Evolutionary conservation across 2,113 vertebrate species (phyloP).

Genomic region (Poeciliopsis occidentalis): DNA sequence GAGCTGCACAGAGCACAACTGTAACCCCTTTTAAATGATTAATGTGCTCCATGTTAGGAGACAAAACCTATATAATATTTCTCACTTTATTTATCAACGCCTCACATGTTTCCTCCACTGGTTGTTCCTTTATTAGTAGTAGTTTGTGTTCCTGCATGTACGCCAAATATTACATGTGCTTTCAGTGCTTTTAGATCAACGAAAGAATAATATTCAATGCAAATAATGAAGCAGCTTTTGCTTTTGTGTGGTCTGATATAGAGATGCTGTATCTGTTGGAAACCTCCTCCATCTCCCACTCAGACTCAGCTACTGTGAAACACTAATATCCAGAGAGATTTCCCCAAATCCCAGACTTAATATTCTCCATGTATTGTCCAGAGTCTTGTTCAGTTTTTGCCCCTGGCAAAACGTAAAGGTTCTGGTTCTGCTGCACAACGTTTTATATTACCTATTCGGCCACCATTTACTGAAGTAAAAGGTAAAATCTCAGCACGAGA

Average conservation of each 20-base stretch:
- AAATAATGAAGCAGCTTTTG: constrained; percentile 14
- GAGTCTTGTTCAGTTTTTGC: constrained; percentile 24
- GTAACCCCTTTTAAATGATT: constrained; percentile 44
- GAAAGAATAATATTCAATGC: neutral
- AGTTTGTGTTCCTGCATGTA: neutral
- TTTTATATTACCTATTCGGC: constrained; percentile 19
- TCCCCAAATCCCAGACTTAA: constrained; percentile 51
- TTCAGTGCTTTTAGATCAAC: constrained; percentile 7
- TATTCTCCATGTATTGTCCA: constrained; percentile 39
- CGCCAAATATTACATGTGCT: neutral
- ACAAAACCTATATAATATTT: constrained; percentile 21
- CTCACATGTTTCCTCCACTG: constrained; percentile 11
- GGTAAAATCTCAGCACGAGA: neutral
- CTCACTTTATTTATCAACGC: constrained; percentile 7
- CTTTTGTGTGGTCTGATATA: constrained; percentile 26
- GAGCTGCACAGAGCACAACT: constrained; percentile 1
- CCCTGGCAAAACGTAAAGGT: constrained; percentile 22
- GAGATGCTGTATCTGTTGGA: neutral
- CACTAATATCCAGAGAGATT: constrained; percentile 44
- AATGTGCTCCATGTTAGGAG: constrained; percentile 29
- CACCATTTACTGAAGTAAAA: neutral
- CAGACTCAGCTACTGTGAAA: constrained; percentile 10
- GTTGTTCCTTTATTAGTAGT: neutral
- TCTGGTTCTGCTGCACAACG: constrained; percentile 5
- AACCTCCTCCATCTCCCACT: constrained; percentile 10